Percentiles rank a stretch among this genome's conserved stretches.
phyloP scores from a whole-genome alignment of 1,140 invertebrate species.

The Habropoda laboriosa region DNA sequence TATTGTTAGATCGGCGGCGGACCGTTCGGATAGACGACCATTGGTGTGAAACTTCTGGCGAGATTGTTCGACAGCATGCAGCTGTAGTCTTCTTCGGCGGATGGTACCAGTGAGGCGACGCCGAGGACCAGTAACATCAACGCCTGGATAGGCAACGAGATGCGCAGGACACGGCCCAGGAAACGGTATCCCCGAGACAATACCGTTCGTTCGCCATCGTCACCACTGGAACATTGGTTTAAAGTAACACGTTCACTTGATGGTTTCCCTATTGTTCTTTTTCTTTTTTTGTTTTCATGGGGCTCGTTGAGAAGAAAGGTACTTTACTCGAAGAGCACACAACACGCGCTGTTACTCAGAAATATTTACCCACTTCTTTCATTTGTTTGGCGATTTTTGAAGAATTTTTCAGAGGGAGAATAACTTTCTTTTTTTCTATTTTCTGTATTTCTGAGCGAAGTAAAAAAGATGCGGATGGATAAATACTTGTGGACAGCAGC shows the following conservation, averaged over 20 bases:
- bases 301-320: neutral
- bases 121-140: slow-evolving; percentile 94
- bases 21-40: slow-evolving; percentile 93
- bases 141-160: slow-evolving; percentile 95
- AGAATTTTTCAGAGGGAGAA: too few relatives aligned
- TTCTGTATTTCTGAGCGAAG: neutral
- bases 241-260: neutral
- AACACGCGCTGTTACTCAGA: too few relatives aligned
- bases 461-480: too few relatives aligned
- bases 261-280: too few relatives aligned
- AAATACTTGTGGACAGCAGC: too few relatives aligned
- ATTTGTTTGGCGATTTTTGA: too few relatives aligned
- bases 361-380: too few relatives aligned
- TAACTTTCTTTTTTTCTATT: too few relatives aligned
- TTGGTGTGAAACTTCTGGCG: slow-evolving; percentile 89
- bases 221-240: slow-evolving; percentile 78
- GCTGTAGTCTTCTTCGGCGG: slow-evolving; percentile 91
- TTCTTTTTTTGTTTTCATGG: too few relatives aligned
- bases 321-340: neutral
- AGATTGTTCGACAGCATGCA: slow-evolving; percentile 92
- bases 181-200: slow-evolving; percentile 90
- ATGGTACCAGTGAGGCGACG: slow-evolving; percentile 92
- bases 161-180: slow-evolving; percentile 92
- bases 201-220: slow-evolving; percentile 82
- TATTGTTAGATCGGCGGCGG: slow-evolving; percentile 91